These are phyloP conservation scores for Chaenocephalus aceratus DNA, from an alignment of 2,113 vertebrate species.

Conservation along the genomic window DNA sequence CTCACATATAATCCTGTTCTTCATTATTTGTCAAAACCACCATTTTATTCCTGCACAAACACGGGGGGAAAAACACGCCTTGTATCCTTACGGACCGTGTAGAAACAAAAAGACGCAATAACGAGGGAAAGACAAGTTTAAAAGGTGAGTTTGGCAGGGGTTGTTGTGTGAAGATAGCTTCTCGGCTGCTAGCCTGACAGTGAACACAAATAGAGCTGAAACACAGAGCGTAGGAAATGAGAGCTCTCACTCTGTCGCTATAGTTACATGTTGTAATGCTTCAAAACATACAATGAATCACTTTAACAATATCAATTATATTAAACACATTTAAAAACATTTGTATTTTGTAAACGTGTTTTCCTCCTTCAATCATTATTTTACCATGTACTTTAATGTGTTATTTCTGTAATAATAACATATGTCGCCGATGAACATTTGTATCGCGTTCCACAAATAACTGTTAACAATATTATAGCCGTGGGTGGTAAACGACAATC, in stretches of 20 bases:
- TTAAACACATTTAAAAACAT: neutral
- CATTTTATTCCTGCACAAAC: constrained; percentile 72
- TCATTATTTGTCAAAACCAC: constrained; percentile 83
- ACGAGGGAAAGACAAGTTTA: neutral
- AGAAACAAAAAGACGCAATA: neutral
- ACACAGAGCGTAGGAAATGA: neutral
- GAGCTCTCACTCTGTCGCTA: constrained; percentile 5
- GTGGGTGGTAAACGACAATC: too few relatives aligned
- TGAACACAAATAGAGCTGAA: neutral
- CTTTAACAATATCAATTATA: neutral
- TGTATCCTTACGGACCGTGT: neutral
- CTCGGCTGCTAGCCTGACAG: constrained; percentile 31
- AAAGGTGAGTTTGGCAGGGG: neutral
- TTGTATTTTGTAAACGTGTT: neutral
- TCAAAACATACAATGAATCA: neutral
- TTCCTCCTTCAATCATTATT: neutral
- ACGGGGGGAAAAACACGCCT: neutral
- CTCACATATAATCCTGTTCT: constrained; percentile 85
- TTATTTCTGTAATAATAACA: neutral
- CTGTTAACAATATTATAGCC: too few relatives aligned
- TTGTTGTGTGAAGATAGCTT: constrained; percentile 4
- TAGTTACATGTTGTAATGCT: neutral
- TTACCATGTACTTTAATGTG: neutral
- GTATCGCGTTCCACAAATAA: too few relatives aligned
- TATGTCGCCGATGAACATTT: too few relatives aligned